Evolutionary conservation across 1,140 invertebrate species (phyloP).

Genomic region (Gyrodactylus bullatarudis): DNA sequence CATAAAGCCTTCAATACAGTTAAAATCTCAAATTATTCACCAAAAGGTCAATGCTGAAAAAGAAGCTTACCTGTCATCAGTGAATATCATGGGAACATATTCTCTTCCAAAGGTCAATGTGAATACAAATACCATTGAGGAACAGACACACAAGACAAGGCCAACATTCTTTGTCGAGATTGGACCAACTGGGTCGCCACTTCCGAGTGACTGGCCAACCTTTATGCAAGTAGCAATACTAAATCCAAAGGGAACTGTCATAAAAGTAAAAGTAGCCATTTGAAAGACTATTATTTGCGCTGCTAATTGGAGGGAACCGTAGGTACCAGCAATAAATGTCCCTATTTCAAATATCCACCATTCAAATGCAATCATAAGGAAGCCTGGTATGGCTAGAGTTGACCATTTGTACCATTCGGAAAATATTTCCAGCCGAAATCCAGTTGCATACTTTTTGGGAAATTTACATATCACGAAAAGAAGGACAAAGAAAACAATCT

Average conservation of each 20-base stretch:
- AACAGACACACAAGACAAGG: neutral
- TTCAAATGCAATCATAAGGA: slow-evolving; percentile 6
- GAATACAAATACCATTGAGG: neutral
- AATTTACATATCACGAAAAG: neutral
- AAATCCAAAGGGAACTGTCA: neutral
- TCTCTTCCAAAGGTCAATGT: neutral
- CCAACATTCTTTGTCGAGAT: neutral
- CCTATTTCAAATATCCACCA: slow-evolving; percentile 8
- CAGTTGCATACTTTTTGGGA: neutral
- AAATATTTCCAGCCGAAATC: neutral
- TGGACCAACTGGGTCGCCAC: neutral
- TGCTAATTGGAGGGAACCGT: neutral
- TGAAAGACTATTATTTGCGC: neutral
- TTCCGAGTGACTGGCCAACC: neutral
- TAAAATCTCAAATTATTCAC: too few relatives aligned
- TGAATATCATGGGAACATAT: neutral
- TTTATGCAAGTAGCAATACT: neutral
- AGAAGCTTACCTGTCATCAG: neutral
- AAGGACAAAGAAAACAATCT: neutral
- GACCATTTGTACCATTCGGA: neutral
- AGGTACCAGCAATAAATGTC: slow-evolving; percentile 8
- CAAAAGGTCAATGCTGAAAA: too few relatives aligned
- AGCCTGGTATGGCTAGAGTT: slow-evolving; percentile 2
- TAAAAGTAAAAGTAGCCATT: neutral
- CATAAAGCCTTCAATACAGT: too few relatives aligned